Base-by-base conservation (phyloP, 2,888 invertebrate species). In the Entomobrya proxima region DNA sequence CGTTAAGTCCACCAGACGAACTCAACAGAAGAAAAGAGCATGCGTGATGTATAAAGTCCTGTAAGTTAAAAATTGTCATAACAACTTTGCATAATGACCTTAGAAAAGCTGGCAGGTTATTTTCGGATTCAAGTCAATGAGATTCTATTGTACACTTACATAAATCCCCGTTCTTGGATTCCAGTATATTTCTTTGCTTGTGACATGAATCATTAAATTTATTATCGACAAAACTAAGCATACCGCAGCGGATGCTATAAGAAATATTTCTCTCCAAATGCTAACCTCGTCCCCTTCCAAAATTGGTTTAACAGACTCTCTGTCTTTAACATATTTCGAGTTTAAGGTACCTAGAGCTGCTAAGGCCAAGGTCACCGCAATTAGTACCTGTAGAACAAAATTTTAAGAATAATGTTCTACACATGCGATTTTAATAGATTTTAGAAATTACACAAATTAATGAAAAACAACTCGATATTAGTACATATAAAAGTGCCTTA, bases 11-110 rank as follows among this genome's bases (percentile, higher is more conserved):
- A 11, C 86, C 82, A 13, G 77, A 64, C 0, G 58, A 4, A 2
- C 67, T 69, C 1, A 86, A 30, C 13, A 82, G 27, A 5, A 76
- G 9, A 18, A 47, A 67, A 4, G 77, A 11, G 11, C 11, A n/a
- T 1, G 44, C 15, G 30, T 86, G 76, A 35, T 82, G 77, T n/a
- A 69, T 1, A 35, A 86, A 86, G 30, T 81, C 81, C 86, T 86
- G 58, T 35, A n/a, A n/a, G n/a, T n/a, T n/a, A n/a, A n/a, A n/a
- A n/a, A n/a, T n/a, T n/a, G n/a, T n/a, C n/a, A n/a, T n/a, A n/a
- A n/a, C n/a, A n/a, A n/a, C n/a, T n/a, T n/a, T n/a, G n/a, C n/a
- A n/a, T n/a, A n/a, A n/a, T n/a, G n/a, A n/a, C n/a, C n/a, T n/a
- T n/a, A n/a, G n/a, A n/a, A n/a, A n/a, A n/a, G n/a, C n/a, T n/a